Percentiles rank a stretch among this genome's conserved stretches.
phyloP scores from a whole-genome alignment of 1,140 invertebrate genomes.

The Dysdera silvatica region DNA sequence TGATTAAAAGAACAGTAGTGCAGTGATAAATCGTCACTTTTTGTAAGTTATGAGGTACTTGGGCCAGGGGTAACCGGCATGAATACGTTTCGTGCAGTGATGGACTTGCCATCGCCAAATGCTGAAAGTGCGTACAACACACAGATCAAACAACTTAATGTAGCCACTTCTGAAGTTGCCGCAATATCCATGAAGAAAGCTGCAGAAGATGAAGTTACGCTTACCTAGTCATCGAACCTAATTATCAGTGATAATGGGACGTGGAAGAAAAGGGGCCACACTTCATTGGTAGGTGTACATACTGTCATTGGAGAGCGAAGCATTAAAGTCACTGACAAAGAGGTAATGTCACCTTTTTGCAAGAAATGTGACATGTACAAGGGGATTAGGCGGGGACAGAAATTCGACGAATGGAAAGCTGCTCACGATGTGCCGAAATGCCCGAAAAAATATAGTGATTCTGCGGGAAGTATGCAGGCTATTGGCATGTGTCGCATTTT shows the following conservation, averaged over 20 bases:
- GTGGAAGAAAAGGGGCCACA: constrained; percentile 30
- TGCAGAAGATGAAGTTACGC: neutral
- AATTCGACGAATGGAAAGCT: too few relatives aligned
- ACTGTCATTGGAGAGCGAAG: constrained; percentile 25
- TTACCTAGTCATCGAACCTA: neutral
- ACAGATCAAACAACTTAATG: neutral
- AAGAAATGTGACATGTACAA: constrained; percentile 4
- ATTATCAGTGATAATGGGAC: constrained; percentile 20
- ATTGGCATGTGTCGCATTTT: constrained; percentile 22
- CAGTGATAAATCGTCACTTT: too few relatives aligned
- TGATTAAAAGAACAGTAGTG: too few relatives aligned
- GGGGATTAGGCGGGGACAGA: too few relatives aligned
- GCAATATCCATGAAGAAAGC: neutral
- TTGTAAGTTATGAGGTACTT: neutral
- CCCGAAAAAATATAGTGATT: constrained; percentile 11
- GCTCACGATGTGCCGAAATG: neutral
- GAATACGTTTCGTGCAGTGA: neutral
- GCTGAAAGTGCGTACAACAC: neutral
- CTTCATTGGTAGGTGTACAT: constrained; percentile 28
- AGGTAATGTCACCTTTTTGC: constrained; percentile 25
- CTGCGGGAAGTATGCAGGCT: constrained; percentile 24
- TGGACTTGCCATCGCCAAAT: neutral
- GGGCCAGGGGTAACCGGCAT: neutral
- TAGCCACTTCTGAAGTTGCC: neutral
- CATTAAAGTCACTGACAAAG: constrained; percentile 28